Evolutionary conservation across 2,797 vertebrate genomes (phyloP).

Genomic region (Pseudopleuronectes americanus): DNA sequence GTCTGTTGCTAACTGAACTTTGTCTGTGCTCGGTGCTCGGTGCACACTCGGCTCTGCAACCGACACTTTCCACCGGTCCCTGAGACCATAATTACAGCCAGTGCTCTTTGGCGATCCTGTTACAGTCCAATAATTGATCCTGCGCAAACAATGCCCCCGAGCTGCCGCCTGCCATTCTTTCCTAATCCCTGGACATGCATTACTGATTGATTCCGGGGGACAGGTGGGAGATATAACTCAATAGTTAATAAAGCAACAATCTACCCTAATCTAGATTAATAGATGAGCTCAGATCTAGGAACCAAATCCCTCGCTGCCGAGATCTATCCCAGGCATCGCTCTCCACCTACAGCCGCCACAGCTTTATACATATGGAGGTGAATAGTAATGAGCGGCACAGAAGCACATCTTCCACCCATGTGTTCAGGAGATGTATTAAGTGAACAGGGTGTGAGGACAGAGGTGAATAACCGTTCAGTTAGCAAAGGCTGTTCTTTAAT

Average conservation of each 20-base stretch:
- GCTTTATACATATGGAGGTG: conserved; percentile 43
- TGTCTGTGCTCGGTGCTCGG: conserved; percentile 24
- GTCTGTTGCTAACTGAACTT: conserved; percentile 23
- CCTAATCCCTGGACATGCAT: conserved; percentile 84
- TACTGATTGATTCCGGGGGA: conserved; percentile 82
- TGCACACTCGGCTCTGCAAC: conserved; percentile 39
- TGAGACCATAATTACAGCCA: conserved; percentile 78
- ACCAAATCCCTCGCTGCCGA: conserved; percentile 71
- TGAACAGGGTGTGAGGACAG: conserved; percentile 34
- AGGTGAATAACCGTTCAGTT: conserved; percentile 48
- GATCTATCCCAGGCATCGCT: conserved; percentile 46
- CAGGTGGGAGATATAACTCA: conserved; percentile 84
- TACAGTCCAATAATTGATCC: conserved; percentile 84
- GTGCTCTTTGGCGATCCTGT: conserved; percentile 78
- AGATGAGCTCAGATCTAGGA: conserved; percentile 78
- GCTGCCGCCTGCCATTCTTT: conserved; percentile 75
- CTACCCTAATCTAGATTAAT: conserved; percentile 84
- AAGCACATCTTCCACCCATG: conserved; percentile 1
- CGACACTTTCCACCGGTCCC: conserved; percentile 68
- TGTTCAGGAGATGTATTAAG: not conserved
- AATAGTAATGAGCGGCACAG: conserved; percentile 47
- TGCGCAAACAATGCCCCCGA: conserved; percentile 74
- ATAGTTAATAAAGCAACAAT: conserved; percentile 87
- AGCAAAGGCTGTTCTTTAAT: conserved; percentile 39
- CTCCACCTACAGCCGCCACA: conserved; percentile 43